Conservation (phyloP, 2,113 vertebrate species). For the Xerus inauris region DNA sequence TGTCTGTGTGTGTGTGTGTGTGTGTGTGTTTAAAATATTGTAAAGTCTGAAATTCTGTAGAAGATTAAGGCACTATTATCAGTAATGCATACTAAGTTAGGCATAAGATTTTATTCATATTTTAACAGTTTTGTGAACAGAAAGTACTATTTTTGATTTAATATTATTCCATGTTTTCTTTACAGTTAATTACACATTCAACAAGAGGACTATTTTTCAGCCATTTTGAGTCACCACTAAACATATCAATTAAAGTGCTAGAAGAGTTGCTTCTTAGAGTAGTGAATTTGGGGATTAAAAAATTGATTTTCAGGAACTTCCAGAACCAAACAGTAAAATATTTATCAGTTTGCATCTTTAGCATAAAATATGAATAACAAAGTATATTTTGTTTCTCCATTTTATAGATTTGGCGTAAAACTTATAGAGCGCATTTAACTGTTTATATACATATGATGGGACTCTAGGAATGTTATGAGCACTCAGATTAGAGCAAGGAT, state of each 20-base stretch:
- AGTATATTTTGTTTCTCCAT: background rate
- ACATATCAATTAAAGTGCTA: background rate
- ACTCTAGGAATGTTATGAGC: background rate
- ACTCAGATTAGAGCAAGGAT: background rate
- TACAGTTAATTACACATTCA: background rate
- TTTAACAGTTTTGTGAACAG: background rate
- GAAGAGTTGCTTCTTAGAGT: background rate
- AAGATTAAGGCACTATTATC: background rate
- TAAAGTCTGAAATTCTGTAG: background rate
- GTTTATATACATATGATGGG: background rate
- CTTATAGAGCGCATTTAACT: background rate
- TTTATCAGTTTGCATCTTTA: background rate
- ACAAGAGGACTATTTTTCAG: background rate
- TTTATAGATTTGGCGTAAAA: background rate
- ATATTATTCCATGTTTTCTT: background rate
- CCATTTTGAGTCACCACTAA: background rate
- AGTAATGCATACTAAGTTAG: background rate
- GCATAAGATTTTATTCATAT: background rate
- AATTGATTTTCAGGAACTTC: background rate
- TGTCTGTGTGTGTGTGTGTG: background rate
- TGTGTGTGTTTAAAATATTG: background rate
- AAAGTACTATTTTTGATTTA: background rate
- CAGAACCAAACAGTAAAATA: background rate
- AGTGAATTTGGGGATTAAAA: background rate
- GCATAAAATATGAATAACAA: background rate